A percentile compares a stretch with the other conserved stretches of the same genome.
These are phyloP conservation scores for Drosophila glabriapex DNA, from an alignment of 2,888 invertebrate genomes.

Conservation along the genomic window DNA sequence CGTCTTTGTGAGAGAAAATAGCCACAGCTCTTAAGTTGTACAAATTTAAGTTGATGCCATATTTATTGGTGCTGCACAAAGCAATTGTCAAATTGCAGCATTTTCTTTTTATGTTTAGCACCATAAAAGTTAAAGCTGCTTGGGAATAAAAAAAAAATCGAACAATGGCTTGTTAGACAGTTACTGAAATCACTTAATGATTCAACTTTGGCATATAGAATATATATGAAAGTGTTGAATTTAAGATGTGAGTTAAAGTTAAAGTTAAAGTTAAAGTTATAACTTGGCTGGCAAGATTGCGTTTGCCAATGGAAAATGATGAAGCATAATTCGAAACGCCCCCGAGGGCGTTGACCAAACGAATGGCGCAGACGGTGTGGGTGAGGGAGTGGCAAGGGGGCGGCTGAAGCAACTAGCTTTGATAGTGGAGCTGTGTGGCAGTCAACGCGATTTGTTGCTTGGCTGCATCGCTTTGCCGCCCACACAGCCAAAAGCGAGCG, in stretches of 20 bases:
- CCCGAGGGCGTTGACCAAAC: constrained; percentile 68
- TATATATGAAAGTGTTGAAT: neutral
- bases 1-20: neutral
- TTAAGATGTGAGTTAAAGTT: neutral
- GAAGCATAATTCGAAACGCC: constrained; percentile 68
- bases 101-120: constrained; percentile 1
- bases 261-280: neutral
- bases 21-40: neutral
- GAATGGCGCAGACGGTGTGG: constrained; percentile 17
- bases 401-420: constrained; percentile 21
- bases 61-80: neutral
- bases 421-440: constrained; percentile 43
- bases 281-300: constrained; percentile 12
- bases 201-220: neutral
- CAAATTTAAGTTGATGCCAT: neutral
- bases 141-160: no score
- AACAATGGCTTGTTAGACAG: constrained; percentile 2
- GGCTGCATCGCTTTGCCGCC: constrained; percentile 45
- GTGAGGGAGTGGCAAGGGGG: neutral
- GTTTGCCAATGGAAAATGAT: constrained; percentile 64
- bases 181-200: neutral
- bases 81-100: constrained; percentile 4
- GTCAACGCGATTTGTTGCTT: constrained; percentile 78
- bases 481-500: constrained; percentile 17
- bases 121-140: constrained; percentile 1